Evolutionary conservation across 2,797 vertebrate species (phyloP).

Genomic region (Moxostoma hubbsi): DNA sequence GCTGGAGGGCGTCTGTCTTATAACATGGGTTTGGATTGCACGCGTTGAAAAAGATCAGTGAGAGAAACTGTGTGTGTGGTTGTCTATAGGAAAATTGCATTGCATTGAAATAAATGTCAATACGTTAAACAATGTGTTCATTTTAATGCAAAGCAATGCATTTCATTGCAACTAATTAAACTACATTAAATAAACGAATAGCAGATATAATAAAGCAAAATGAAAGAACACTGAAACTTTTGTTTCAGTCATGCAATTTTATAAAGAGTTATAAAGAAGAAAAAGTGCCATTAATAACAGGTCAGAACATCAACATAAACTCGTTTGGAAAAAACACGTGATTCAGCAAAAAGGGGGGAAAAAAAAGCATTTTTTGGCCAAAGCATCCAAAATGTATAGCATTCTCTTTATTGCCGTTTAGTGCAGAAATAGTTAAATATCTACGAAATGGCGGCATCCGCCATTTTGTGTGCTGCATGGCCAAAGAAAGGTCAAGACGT

Average conservation of each 20-base stretch:
- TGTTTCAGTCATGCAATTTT: not conserved
- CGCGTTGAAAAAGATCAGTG: not conserved
- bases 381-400: not conserved
- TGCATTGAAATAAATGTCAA: not conserved
- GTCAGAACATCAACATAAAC: not conserved
- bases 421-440: not conserved
- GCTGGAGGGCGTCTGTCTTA: not conserved
- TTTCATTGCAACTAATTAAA: not conserved
- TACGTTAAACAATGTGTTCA: not conserved
- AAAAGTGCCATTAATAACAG: too few relatives aligned
- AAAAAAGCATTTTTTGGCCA: too few relatives aligned
- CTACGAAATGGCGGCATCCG: conserved; percentile 45
- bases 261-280: too few relatives aligned
- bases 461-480: conserved; percentile 54
- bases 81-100: not conserved
- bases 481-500: conserved; percentile 11
- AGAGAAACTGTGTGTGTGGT: not conserved
- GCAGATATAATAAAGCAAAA: too few relatives aligned
- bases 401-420: not conserved
- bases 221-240: not conserved
- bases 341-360: not conserved
- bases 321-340: not conserved
- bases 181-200: not conserved
- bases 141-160: not conserved
- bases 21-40: not conserved